Evolutionary conservation across 2,888 invertebrate species (phyloP), one percentile per base, ranked within the genome.

Genomic region (Machimus rusticus): DNA sequence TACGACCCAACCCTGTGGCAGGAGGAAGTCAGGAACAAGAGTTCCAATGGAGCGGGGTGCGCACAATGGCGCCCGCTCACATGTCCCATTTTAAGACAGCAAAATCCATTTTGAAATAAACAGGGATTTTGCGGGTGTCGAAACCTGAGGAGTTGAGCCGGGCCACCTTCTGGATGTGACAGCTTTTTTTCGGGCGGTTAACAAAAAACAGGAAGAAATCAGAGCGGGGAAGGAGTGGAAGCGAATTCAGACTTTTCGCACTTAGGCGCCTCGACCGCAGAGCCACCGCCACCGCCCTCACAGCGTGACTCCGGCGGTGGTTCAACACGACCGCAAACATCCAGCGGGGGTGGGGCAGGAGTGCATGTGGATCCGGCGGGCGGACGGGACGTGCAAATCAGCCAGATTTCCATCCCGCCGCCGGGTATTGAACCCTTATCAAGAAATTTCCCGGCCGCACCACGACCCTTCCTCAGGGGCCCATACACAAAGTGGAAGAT

Each of bases 181-280:
- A 81, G 81, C 51, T 79, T 79, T 81, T 81, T 81, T 81, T 81
- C 51, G 37, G 16, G 12, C 16, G n/a, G 12, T 51, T 31, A 81
- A 81, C 81, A 81, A 81, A 81, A 81, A 81, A 81, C 28, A 81
- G 81, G 81, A 81, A 81, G 81, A 81, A 81, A 81, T 55, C 34
- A 14, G 31, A 12, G n/a, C n/a, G 31, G 28, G 81, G 51, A 31
- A 28, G 28, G 81, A 51, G 81, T 81, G 46, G 51, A 51, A 8
- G 31, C 28, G 39, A 39, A 31, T 81, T 81, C 81, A 81, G 81
- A 55, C 51, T 55, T 55, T 81, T 34, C 31, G 16, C 81, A 81
- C 51, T 81, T 51, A 81, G 55, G 28, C 55, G 81, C 55, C 55
- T 81, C 78, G 43, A 19, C 78, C 78, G 78, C 81, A 81, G 31